Evolutionary conservation across 2,797 vertebrate species (phyloP).

Genomic region (Diglossa cyanea): DNA sequence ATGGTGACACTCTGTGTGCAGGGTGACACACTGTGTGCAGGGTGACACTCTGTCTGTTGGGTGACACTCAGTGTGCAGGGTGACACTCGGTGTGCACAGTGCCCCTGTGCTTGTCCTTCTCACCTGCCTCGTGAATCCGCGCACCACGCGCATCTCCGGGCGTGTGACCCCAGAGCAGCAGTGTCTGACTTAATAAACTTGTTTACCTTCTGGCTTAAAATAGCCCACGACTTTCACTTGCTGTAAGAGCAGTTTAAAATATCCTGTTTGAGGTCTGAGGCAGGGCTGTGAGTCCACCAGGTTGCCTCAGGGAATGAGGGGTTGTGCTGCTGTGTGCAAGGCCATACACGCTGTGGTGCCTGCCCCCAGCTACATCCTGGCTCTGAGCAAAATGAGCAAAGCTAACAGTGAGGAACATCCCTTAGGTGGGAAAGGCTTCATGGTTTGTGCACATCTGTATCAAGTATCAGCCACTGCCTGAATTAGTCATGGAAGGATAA

Average conservation of each 20-base stretch:
- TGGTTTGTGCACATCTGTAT: neutral
- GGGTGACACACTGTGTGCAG: rapidly evolving
- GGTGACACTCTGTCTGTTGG: too few relatives aligned
- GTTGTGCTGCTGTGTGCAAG: neutral
- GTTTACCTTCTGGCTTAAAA: neutral
- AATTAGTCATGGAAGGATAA: conserved; percentile 16
- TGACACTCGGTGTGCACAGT: too few relatives aligned
- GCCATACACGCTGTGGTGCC: rapidly evolving
- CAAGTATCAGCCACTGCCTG: neutral
- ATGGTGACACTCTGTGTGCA: rapidly evolving
- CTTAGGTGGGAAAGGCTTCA: neutral
- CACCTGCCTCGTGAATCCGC: rapidly evolving
- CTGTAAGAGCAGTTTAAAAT: neutral
- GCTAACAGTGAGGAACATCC: neutral
- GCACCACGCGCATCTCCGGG: rapidly evolving
- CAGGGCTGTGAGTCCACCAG: neutral
- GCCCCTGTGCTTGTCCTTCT: neutral
- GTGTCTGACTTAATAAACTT: neutral
- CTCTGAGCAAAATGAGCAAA: neutral
- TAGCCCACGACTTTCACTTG: neutral
- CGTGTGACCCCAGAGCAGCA: neutral
- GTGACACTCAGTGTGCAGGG: too few relatives aligned
- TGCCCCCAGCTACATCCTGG: neutral
- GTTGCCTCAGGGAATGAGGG: neutral
- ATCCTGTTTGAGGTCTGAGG: neutral